phyloP scores from a whole-genome alignment of 2,113 vertebrate genomes.

The Atrichornis clamosus region DNA sequence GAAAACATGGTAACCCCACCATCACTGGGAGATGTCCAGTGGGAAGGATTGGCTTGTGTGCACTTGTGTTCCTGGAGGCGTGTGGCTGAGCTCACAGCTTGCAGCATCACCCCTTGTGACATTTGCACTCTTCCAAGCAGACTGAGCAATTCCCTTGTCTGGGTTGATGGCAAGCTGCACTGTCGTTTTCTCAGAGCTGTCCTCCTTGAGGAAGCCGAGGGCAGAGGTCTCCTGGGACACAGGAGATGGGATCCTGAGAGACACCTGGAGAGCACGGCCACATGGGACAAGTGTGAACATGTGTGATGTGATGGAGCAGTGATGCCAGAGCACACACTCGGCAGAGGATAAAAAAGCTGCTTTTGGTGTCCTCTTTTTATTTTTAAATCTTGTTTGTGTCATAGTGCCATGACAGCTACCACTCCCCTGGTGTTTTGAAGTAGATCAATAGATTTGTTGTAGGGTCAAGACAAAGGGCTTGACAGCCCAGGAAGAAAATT shows the following conservation, averaged over 20 bases:
- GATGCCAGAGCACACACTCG: not conserved
- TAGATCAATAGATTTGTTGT: constrained; percentile 13
- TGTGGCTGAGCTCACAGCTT: not conserved
- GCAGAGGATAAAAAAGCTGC: not conserved
- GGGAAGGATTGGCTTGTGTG: rapidly evolving
- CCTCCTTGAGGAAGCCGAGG: not conserved
- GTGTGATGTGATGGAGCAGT: not conserved
- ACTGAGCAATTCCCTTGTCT: not conserved
- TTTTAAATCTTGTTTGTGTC: not conserved
- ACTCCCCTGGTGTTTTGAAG: constrained; percentile 9
- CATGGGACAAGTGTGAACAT: rapidly evolving
- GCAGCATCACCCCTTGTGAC: rapidly evolving
- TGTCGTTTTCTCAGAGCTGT: not conserved
- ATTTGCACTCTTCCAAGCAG: not conserved
- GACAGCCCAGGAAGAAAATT: constrained; percentile 47
- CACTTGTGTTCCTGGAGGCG: rapidly evolving
- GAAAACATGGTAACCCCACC: rapidly evolving
- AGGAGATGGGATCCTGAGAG: not conserved
- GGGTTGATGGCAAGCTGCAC: not conserved
- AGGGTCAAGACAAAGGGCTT: constrained; percentile 51
- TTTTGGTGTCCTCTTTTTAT: not conserved
- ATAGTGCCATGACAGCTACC: not conserved
- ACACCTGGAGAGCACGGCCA: not conserved
- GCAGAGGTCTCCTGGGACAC: rapidly evolving
- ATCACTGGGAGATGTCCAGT: not conserved